Percentiles rank a stretch among this genome's conserved stretches.
These are phyloP conservation scores for Drosophila cardini DNA, from an alignment of 1,140 invertebrate genomes.

Conservation along the genomic window DNA sequence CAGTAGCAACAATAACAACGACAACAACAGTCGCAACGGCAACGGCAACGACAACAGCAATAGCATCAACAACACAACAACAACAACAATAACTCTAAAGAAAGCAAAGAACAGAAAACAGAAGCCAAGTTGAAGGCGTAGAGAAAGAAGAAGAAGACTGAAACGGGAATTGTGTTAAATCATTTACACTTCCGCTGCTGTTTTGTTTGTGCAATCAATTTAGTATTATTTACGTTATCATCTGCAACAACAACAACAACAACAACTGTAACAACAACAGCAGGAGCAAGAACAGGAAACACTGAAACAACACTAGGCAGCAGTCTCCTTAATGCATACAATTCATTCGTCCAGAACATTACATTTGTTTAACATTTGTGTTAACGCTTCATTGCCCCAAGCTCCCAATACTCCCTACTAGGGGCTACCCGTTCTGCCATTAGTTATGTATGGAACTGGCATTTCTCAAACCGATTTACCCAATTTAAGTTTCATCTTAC, in stretches of 20 bases:
- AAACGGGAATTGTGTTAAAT: constrained; percentile 76
- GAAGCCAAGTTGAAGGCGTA: constrained; percentile 57
- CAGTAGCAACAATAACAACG: constrained; percentile 8
- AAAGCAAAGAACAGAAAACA: constrained; percentile 20
- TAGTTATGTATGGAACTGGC: constrained; percentile 68
- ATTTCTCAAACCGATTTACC: constrained; percentile 57
- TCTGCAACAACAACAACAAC: constrained; percentile 24
- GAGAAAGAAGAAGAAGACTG: constrained; percentile 32
- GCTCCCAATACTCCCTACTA: constrained; percentile 13
- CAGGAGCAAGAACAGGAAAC: constrained; percentile 1
- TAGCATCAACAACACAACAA: not conserved
- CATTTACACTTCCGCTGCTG: constrained; percentile 80
- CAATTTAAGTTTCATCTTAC: not conserved
- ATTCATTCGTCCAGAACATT: constrained; percentile 80
- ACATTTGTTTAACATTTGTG: constrained; percentile 82
- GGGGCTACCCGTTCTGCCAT: constrained; percentile 46
- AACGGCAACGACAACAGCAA: constrained; percentile 13
- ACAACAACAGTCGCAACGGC: constrained; percentile 2
- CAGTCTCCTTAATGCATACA: constrained; percentile 53
- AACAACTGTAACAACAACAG: constrained; percentile 13
- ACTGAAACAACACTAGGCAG: not conserved
- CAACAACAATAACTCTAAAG: not conserved
- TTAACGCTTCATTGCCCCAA: constrained; percentile 76
- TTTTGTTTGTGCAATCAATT: constrained; percentile 83
- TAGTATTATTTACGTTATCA: constrained; percentile 80